A percentile compares a stretch with the other conserved stretches of the same genome.
phyloP scores from a whole-genome alignment of 2,797 vertebrate species.

The Odontamblyopus rebecca region DNA sequence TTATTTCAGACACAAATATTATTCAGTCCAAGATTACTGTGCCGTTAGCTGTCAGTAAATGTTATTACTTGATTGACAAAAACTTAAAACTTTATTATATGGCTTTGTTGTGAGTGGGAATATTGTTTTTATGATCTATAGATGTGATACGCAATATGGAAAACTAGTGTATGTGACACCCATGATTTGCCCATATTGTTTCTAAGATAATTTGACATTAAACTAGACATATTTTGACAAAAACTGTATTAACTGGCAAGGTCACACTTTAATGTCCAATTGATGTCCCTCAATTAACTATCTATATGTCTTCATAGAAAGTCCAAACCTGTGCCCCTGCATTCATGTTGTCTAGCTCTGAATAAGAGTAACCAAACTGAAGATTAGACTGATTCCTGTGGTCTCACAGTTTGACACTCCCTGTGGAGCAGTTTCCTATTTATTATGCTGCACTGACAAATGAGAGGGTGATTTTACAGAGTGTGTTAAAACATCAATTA shows the following conservation, averaged over 20 bases:
- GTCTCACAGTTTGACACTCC: conserved; percentile 5
- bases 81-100: too few relatives aligned
- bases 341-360: not conserved
- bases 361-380: not conserved
- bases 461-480: not conserved
- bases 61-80: not conserved
- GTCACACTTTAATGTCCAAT: not conserved
- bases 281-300: not conserved
- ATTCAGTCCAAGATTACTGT: not conserved
- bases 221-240: not conserved
- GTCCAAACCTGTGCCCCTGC: not conserved
- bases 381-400: not conserved
- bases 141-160: not conserved
- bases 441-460: conserved; percentile 12
- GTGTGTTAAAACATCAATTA: not conserved
- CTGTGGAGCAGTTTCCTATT: not conserved
- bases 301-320: too few relatives aligned
- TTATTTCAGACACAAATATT: too few relatives aligned
- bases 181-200: not conserved
- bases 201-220: not conserved
- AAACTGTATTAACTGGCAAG: not conserved
- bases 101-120: too few relatives aligned
- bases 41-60: not conserved
- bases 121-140: not conserved
- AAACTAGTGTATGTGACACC: not conserved